These are phyloP conservation scores for Ovibos moschatus DNA, from an alignment of 2,113 vertebrate genomes.

Conservation along the genomic window DNA sequence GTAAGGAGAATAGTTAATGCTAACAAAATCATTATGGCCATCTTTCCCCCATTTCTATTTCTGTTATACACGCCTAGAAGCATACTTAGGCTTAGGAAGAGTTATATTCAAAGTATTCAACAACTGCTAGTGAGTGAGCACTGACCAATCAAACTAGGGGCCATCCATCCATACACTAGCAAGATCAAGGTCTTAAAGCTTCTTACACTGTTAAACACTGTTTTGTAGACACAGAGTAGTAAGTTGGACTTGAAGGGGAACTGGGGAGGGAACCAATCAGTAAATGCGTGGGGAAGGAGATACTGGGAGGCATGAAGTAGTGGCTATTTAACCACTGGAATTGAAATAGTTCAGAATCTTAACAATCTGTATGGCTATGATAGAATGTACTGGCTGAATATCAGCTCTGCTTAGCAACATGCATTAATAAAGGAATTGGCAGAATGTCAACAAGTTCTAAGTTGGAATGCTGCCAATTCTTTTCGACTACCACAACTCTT, in stretches of 20 bases:
- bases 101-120: neutral
- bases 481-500: slow-evolving; percentile 47
- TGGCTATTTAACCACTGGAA: neutral
- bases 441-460: slow-evolving; percentile 56
- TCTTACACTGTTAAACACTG: neutral
- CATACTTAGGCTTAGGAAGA: neutral
- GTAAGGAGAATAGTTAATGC: neutral
- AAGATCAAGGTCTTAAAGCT: neutral
- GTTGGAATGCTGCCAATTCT: slow-evolving; percentile 37
- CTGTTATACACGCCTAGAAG: neutral
- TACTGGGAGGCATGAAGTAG: neutral
- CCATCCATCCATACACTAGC: too few relatives aligned
- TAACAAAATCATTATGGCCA: neutral
- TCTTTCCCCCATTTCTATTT: neutral
- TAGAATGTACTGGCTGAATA: neutral
- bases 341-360: neutral
- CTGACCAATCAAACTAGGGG: neutral
- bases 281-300: neutral
- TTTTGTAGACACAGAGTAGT: neutral
- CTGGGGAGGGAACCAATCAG: neutral
- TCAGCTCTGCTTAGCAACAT: neutral
- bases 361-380: neutral
- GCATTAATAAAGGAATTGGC: slow-evolving; percentile 57
- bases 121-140: neutral
- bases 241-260: neutral